phyloP scores from a whole-genome alignment of 2,888 invertebrate species.

The Temnothorax unifasciatus region DNA sequence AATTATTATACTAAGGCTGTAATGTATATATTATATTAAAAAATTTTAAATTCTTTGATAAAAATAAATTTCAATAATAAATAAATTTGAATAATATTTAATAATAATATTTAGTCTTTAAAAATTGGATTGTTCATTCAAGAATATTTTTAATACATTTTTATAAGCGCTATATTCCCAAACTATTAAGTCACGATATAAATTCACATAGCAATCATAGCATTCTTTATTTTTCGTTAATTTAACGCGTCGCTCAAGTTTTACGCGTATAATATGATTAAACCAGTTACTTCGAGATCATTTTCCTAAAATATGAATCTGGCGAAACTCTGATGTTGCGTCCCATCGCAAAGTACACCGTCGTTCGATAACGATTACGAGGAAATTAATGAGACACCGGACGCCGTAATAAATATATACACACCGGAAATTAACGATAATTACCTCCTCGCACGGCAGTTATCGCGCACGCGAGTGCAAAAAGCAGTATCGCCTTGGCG shows the following conservation, averaged over 20 bases:
- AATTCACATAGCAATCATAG: too few species aligned
- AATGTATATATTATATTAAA: neutral
- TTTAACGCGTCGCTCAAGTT: neutral
- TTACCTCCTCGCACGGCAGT: constrained; percentile 62
- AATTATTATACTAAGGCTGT: too few species aligned
- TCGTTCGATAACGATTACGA: constrained; percentile 4
- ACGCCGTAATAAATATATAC: constrained; percentile 10
- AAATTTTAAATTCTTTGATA: neutral
- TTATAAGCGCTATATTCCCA: too few species aligned
- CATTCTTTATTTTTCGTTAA: neutral
- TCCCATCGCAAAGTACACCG: neutral
- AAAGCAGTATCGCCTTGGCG: constrained; percentile 31
- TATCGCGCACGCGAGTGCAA: constrained; percentile 17
- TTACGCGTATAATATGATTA: neutral
- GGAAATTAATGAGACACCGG: constrained; percentile 47
- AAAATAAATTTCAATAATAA: neutral
- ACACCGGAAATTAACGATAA: neutral
- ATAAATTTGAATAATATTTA: neutral
- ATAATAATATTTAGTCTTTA: neutral
- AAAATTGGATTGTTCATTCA: neutral
- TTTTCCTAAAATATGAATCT: neutral
- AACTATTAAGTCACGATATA: too few species aligned
- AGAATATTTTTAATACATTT: neutral
- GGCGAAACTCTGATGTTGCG: neutral
- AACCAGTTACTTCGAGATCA: neutral